Base-by-base conservation (phyloP, 2,888 invertebrate genomes). In the Deilephila porcellus region DNA sequence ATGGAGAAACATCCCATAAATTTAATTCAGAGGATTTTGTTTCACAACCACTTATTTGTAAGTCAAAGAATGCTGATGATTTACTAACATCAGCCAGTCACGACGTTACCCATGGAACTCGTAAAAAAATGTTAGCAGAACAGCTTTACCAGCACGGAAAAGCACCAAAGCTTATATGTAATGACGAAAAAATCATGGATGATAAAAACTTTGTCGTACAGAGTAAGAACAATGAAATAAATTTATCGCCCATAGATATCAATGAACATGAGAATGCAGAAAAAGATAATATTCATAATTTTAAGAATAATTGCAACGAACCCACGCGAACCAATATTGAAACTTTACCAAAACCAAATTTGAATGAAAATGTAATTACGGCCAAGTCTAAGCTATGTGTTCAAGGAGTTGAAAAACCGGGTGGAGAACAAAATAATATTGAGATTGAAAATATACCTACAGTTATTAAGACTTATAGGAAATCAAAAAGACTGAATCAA, bases 341-440 rank as follows among this genome's bases (percentile, higher is more conserved):
- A 67, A 14, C 20, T 25, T 25, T 14, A 53, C 60, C 75, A 25
- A 72, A 73, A 53, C 60, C 75, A 25, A 72, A 73, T 70, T 67
- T 64, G 53, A 79, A 77, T 75, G 75, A 78, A 60, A 79, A 75
- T 67, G 70, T 71, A 34, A 76, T 62, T 60, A 77, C 76, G 75
- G 74, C 75, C 60, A 85, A 85, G 77, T 88, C 90, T 4, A 92
- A 92, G 81, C 81, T 89, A 75, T 86, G 83, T 79, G 86, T 88
- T 74, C 90, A 91, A 81, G 91, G 91, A 60, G 90, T 91, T 14
- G 92, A 92, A 84, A 91, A 91, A 78, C 92, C 93, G 73, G 93
- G 92, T 84, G 92, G 92, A 70, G 60, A 52, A 59, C 64, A 64
- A 37, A 45, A 25, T 37, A 8, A 20, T 56, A 19, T 29, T 45